These are phyloP conservation scores for Mixornis gularis DNA, from an alignment of 2,113 vertebrate genomes.

Conservation along the genomic window DNA sequence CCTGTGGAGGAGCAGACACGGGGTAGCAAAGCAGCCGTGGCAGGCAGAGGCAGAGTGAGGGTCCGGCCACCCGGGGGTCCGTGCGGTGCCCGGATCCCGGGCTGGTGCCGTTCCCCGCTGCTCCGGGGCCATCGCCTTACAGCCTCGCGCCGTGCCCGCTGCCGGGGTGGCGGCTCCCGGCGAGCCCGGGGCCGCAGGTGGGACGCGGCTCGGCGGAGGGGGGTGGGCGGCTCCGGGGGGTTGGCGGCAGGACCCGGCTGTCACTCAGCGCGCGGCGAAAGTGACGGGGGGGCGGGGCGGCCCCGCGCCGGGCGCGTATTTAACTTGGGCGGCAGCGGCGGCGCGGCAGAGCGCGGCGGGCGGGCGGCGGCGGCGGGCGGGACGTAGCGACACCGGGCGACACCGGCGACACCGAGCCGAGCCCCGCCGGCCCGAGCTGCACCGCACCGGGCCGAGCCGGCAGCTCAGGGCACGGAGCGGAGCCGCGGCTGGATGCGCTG, in stretches of 20 bases:
- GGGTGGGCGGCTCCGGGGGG: neutral
- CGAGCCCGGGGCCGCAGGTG: neutral
- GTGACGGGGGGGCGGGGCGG: conserved; percentile 81
- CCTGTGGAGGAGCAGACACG: fast-evolving
- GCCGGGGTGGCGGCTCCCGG: neutral
- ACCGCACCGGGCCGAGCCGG: too few relatives aligned
- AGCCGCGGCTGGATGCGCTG: too few relatives aligned
- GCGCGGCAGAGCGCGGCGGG: too few relatives aligned
- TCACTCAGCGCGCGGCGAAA: conserved; percentile 78
- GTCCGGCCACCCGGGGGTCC: fast-evolving
- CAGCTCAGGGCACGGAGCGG: too few relatives aligned
- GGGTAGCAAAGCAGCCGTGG: neutral
- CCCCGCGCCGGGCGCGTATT: conserved; percentile 81
- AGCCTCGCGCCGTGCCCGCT: neutral
- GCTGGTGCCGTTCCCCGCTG: neutral
- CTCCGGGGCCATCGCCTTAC: fast-evolving
- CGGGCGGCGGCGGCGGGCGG: too few relatives aligned
- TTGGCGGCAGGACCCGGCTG: conserved; percentile 59
- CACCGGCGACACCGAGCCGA: too few relatives aligned
- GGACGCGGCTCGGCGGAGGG: neutral
- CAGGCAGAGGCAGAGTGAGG: neutral
- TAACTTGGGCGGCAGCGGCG: conserved; percentile 80
- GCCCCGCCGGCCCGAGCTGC: too few relatives aligned
- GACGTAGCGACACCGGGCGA: too few relatives aligned
- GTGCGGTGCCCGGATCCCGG: neutral